Percentiles rank a stretch among this genome's conserved stretches.
Conservation (phyloP, 2,888 invertebrate species). For the Yponomeuta evonymella region DNA sequence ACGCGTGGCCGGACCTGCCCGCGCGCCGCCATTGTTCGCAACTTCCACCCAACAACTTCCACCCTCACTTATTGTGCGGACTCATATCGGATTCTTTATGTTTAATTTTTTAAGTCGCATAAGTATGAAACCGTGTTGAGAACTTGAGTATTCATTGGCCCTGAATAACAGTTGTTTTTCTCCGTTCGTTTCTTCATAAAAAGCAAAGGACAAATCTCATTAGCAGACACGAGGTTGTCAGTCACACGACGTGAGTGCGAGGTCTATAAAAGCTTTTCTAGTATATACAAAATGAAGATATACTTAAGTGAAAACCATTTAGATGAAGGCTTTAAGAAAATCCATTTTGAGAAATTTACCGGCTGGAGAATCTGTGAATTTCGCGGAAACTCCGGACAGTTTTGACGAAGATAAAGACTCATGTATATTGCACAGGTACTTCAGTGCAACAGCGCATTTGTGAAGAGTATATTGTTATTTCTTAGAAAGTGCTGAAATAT, state of each 20-base stretch:
- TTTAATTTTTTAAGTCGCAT: constrained; percentile 33
- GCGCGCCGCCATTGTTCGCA: constrained; percentile 36
- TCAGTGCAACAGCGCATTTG: constrained; percentile 55
- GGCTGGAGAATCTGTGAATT: background rate
- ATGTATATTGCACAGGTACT: constrained; percentile 46
- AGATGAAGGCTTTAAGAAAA: too few relatives aligned
- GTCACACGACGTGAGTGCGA: constrained; percentile 10
- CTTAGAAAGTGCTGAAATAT: constrained; percentile 66
- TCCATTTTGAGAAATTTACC: background rate
- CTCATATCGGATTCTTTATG: constrained; percentile 28
- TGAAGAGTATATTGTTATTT: constrained; percentile 65
- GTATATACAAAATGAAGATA: constrained; percentile 8
- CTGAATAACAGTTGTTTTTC: background rate
- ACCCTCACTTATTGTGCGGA: constrained; percentile 41
- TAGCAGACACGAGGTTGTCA: constrained; percentile 13
- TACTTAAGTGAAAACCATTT: background rate
- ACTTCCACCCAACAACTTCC: constrained; percentile 40
- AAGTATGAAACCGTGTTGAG: constrained; percentile 32
- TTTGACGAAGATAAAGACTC: constrained; percentile 53
- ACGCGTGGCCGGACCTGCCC: constrained; percentile 22
- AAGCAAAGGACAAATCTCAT: constrained; percentile 14
- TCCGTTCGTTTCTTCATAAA: background rate
- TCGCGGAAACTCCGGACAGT: constrained; percentile 28
- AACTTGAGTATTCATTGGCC: background rate
- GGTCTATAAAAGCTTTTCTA: constrained; percentile 11